Evolutionary conservation across 2,888 invertebrate species (phyloP).

Genomic region (Miltochrista miniata): DNA sequence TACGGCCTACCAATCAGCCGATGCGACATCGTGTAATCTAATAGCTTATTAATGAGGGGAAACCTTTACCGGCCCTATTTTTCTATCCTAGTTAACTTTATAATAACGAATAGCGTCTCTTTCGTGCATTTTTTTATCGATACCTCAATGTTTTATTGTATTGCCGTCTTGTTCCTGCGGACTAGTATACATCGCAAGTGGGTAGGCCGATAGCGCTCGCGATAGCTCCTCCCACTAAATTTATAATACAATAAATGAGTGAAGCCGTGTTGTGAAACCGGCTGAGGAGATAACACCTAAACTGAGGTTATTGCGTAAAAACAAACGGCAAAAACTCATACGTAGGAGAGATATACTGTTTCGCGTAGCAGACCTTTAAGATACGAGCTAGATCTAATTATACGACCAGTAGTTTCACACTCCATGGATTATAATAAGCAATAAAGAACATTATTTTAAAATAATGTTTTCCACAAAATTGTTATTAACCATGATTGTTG

Average conservation of each 20-base stretch:
- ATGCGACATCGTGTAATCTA: slow-evolving; percentile 79
- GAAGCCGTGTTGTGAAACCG: slow-evolving; percentile 68
- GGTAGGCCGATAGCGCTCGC: slow-evolving; percentile 66
- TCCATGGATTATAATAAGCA: slow-evolving; percentile 68
- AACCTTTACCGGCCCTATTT: slow-evolving; percentile 74
- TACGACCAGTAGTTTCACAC: slow-evolving; percentile 67
- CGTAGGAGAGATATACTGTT: slow-evolving; percentile 68
- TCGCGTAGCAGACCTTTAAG: slow-evolving; percentile 68
- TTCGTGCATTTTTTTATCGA: slow-evolving; percentile 57
- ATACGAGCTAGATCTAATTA: slow-evolving; percentile 65
- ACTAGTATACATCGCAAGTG: slow-evolving; percentile 58
- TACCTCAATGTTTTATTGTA: slow-evolving; percentile 51
- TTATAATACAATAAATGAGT: slow-evolving; percentile 80
- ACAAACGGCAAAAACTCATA: slow-evolving; percentile 73
- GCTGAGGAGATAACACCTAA: slow-evolving; percentile 73
- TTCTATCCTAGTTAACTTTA: slow-evolving; percentile 77
- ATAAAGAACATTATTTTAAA: slow-evolving; percentile 76
- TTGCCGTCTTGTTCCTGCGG: slow-evolving; percentile 71
- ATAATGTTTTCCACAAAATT: slow-evolving; percentile 68
- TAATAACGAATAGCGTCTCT: slow-evolving; percentile 69
- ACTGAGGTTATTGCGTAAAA: slow-evolving; percentile 75
- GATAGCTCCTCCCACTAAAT: slow-evolving; percentile 79
- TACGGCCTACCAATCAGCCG: slow-evolving; percentile 79
- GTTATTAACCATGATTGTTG: slow-evolving; percentile 63
- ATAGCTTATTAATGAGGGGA: slow-evolving; percentile 83